Percentiles rank a stretch among this genome's conserved stretches.
Evolutionary conservation across 2,888 invertebrate genomes (phyloP).

Genomic region (Melinaea menophilus): DNA sequence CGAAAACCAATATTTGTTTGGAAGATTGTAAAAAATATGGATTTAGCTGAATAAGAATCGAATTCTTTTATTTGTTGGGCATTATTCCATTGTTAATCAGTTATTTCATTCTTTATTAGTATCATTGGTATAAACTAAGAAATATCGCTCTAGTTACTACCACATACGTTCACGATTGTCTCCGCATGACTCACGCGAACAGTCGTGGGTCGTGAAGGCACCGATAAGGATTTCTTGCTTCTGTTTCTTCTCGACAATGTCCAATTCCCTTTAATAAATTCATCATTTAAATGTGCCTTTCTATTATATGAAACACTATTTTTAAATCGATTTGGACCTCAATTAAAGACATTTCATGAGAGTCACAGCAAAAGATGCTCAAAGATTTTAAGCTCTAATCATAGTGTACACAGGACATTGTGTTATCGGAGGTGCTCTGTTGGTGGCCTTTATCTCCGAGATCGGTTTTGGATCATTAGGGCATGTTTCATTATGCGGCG

Average conservation of each 20-base stretch:
- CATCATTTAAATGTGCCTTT: constrained; percentile 1
- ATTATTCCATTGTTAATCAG: not conserved
- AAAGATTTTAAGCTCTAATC: not conserved
- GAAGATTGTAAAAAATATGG: too few species aligned
- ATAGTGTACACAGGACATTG: constrained; percentile 3
- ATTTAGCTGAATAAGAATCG: too few species aligned
- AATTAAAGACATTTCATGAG: too few species aligned
- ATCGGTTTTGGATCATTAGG: constrained; percentile 60
- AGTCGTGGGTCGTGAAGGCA: constrained; percentile 22
- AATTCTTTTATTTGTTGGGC: not conserved
- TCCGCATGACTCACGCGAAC: constrained; percentile 26
- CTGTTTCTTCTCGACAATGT: constrained; percentile 21
- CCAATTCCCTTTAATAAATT: constrained; percentile 14
- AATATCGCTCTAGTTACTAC: not conserved
- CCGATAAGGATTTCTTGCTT: constrained; percentile 26
- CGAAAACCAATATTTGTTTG: too few species aligned
- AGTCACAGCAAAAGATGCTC: not conserved
- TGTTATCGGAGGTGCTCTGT: constrained; percentile 33
- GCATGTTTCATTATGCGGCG: constrained; percentile 48
- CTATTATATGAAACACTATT: too few species aligned
- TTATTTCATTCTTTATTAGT: not conserved
- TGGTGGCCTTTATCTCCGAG: constrained; percentile 58
- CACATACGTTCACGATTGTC: constrained; percentile 13
- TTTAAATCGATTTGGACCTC: too few species aligned
- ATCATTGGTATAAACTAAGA: constrained; percentile 1